Base-by-base conservation (phyloP, 2,797 vertebrate genomes). In the Podargus strigoides region DNA sequence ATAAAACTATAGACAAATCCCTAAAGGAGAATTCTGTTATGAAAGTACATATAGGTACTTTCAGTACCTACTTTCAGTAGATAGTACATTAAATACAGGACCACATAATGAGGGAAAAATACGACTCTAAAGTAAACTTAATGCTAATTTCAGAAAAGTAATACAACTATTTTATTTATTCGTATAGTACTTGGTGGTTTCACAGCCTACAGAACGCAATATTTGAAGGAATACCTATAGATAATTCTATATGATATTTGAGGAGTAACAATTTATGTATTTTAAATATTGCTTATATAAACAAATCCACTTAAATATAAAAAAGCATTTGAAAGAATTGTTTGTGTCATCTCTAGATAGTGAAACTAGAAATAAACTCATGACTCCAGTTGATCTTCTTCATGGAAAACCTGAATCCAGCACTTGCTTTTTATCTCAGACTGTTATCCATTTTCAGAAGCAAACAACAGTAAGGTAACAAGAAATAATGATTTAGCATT, bases 1-100 rank as follows among this genome's bases (percentile, higher is more conserved):
- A 28, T 37, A 1, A 26, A 44, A 18, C 3, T 42, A 21, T 8
- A 58, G 55, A 34, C 12, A 47, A 86, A 70, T 46, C 5, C 41
- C 19, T 7, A 67, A 28, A 70, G 23, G 14, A 72, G 9, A 83
- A 32, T 15, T 36, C 26, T 52, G 2, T 56, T 64, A 5, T 41
- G 32, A 47, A 84, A 39, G 8, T 42, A 10, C 0, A 0, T 18
- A 14, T 21, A 12, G n/a, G n/a, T n/a, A n/a, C n/a, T n/a, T n/a
- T n/a, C n/a, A n/a, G n/a, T n/a, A n/a, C n/a, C n/a, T n/a, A n/a
- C n/a, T n/a, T 27, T 86, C 24, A 23, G 47, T 34, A n/a, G 14
- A 10, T 17, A 75, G 14, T 10, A 60, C 1, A 3, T 23, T 22
- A 53, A 79, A 74, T 27, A 55, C 2, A 34, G 8, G 10, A 42